These are phyloP conservation scores for Mylabris phalerata DNA, from an alignment of 1,140 invertebrate genomes.

Conservation along the genomic window DNA sequence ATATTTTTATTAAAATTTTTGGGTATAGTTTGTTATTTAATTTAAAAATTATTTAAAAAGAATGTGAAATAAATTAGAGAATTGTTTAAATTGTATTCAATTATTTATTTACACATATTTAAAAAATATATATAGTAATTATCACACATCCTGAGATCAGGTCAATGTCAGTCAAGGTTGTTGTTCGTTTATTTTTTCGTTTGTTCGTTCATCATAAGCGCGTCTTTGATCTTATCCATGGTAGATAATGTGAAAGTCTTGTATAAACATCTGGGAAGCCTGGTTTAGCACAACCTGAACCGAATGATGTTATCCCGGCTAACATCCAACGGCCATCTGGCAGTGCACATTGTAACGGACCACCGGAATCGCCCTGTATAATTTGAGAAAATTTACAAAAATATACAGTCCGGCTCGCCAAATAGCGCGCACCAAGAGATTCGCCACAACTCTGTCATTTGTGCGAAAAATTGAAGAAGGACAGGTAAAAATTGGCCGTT, in stretches of 20 bases:
- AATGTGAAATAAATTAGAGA: slow-evolving; percentile 4
- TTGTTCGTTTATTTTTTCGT: neutral
- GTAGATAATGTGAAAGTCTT: slow-evolving; percentile 71
- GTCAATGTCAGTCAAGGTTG: slow-evolving; percentile 15
- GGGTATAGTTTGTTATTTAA: neutral
- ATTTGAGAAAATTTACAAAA: too few species aligned
- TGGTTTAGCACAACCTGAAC: slow-evolving; percentile 78
- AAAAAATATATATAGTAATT: neutral
- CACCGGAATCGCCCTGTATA: slow-evolving; percentile 74
- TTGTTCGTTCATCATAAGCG: neutral
- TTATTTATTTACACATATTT: slow-evolving; percentile 8
- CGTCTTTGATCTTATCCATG: slow-evolving; percentile 63
- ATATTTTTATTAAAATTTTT: neutral
- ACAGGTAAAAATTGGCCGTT: too few species aligned
- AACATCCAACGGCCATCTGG: slow-evolving; percentile 78
- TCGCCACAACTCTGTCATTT: too few species aligned
- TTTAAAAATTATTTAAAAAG: too few species aligned
- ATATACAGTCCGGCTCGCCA: too few species aligned
- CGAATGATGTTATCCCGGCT: slow-evolving; percentile 82
- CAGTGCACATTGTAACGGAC: slow-evolving; percentile 69
- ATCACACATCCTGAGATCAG: slow-evolving; percentile 13
- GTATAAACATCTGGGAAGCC: slow-evolving; percentile 85
- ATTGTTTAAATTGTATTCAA: slow-evolving; percentile 10
- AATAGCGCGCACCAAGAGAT: too few species aligned
- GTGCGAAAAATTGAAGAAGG: too few species aligned